Conservation (phyloP, 2,888 invertebrate species). For the Eupithecia vulgata region DNA sequence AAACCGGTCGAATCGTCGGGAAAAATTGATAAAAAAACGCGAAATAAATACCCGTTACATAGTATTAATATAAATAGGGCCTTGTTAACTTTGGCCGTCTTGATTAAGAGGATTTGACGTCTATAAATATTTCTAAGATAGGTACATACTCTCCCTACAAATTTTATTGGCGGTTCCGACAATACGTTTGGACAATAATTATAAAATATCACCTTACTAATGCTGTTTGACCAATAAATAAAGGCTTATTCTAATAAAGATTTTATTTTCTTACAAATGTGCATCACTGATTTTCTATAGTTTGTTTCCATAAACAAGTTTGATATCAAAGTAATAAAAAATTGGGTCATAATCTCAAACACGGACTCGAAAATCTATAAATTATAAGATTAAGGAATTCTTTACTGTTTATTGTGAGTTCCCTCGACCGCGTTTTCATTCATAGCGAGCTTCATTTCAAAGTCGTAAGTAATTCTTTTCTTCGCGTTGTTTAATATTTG, state of each 20-base stretch:
- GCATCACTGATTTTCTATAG: constrained; percentile 62
- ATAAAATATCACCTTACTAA: constrained; percentile 56
- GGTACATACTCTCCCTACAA: constrained; percentile 28
- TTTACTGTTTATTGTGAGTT: constrained; percentile 49
- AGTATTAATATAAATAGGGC: too few relatives aligned
- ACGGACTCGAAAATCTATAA: constrained; percentile 54
- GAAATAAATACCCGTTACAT: too few relatives aligned
- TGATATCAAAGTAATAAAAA: constrained; percentile 59
- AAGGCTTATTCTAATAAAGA: constrained; percentile 66
- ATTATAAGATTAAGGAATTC: constrained; percentile 63
- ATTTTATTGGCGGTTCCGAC: constrained; percentile 38
- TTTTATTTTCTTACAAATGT: constrained; percentile 60
- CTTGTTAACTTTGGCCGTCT: not conserved
- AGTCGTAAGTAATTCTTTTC: constrained; percentile 52
- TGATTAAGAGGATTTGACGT: not conserved
- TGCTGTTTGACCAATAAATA: constrained; percentile 64
- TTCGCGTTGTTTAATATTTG: constrained; percentile 55
- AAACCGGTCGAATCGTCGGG: too few relatives aligned
- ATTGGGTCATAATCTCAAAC: constrained; percentile 62
- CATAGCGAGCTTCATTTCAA: constrained; percentile 51
- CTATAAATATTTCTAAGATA: not conserved
- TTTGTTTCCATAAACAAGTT: constrained; percentile 69
- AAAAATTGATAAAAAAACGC: too few relatives aligned
- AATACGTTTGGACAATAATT: constrained; percentile 49
- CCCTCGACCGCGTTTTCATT: constrained; percentile 48